Evolutionary conservation across 2,888 invertebrate genomes (phyloP), one percentile per base, ranked within the genome.

Genomic region (Tetheella fluctuosa): DNA sequence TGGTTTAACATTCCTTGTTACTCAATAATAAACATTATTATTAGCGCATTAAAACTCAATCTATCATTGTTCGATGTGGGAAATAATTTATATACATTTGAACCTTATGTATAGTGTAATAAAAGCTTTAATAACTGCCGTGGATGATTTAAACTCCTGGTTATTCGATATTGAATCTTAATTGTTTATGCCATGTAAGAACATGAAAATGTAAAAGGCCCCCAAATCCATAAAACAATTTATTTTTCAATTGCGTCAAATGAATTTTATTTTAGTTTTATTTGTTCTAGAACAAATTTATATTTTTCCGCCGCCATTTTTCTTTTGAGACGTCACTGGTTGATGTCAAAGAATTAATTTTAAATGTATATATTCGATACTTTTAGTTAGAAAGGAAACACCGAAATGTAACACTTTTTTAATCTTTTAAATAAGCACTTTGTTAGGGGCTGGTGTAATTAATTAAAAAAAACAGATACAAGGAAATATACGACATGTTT

Each of bases 341-440:
- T 48, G 67, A 64, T 70, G 65, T 69, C 42, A 59, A 61, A 61
- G 61, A 67, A 63, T 64, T 65, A 61, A 71, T 71, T 68, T 70
- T 68, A 73, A 73, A 69, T 80, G 76, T 80, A 74, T 76, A 79
- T 80, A 80, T 71, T 67, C 73, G 64, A 71, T 39, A 37, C 15
- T 76, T 71, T 60, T 72, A 74, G 71, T 61, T 71, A 64, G 69
- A 64, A 61, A 67, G 52, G 61, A 69, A 67, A 63, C 72, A 73
- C 68, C 59, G 69, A 71, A 68, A 71, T 59, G 23, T 61, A 25
- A 52, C 13, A 15, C 23, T 23, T 52, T 25, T 7, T 13, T 34
- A 34, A 34, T 2, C 13, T 34, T 34, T 30, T 8, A 13, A 13
- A 13, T 34, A 34, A 34, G 13, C 2, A 34, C 13, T 34, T 13